phyloP scores from a whole-genome alignment of 2,797 vertebrate species.

The Macropodus opercularis region DNA sequence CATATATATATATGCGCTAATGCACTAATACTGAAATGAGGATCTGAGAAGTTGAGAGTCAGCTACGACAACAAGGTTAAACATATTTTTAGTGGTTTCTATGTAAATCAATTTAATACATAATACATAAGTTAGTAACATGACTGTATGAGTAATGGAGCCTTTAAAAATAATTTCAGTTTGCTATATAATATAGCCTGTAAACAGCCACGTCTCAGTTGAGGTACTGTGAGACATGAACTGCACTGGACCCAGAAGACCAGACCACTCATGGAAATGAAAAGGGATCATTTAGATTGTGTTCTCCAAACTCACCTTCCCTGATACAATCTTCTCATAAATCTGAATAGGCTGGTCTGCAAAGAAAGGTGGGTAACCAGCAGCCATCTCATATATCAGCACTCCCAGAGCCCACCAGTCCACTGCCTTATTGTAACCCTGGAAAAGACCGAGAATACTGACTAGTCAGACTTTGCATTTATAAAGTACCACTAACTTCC shows the following conservation, averaged over 20 bases:
- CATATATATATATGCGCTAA: too few relatives aligned
- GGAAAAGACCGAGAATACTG: conserved; percentile 43
- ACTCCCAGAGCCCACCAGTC: conserved; percentile 97
- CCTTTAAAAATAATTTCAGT: not conserved
- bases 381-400: conserved; percentile 98
- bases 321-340: conserved; percentile 97
- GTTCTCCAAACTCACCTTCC: conserved; percentile 85
- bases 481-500: too few relatives aligned
- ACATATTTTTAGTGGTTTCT: not conserved
- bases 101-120: not conserved
- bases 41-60: not conserved
- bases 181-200: not conserved
- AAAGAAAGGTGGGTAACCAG: conserved; percentile 96
- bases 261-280: not conserved
- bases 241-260: not conserved
- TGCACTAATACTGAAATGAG: not conserved
- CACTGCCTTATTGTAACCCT: conserved; percentile 97
- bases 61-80: conserved; percentile 5
- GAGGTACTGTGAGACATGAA: not conserved
- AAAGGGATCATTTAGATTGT: not conserved
- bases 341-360: conserved; percentile 97
- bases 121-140: not conserved
- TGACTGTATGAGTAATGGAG: too few relatives aligned
- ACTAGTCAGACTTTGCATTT: too few relatives aligned
- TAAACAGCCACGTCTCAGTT: not conserved